These are phyloP conservation scores for Agriopis aurantiaria DNA, from an alignment of 2,888 invertebrate genomes.

Conservation along the genomic window DNA sequence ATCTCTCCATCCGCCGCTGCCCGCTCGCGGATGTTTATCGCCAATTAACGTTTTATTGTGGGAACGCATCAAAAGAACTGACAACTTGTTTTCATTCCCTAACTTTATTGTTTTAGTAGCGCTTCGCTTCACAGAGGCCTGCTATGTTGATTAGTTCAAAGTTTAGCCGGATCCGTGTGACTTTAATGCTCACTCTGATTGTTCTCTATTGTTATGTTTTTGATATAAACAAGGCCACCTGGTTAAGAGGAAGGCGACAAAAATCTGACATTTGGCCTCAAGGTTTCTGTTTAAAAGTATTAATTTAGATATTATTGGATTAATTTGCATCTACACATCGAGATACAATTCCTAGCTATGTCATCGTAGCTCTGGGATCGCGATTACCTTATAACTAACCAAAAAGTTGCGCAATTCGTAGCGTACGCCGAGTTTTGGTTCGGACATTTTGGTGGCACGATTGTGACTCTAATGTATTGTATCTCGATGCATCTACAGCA, in stretches of 20 bases:
- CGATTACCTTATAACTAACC: too few species aligned
- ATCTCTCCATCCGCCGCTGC: background rate
- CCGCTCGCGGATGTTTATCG: slow-evolving; percentile 34
- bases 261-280: slow-evolving; percentile 7
- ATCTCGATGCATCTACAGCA: too few species aligned
- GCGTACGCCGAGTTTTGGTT: too few species aligned
- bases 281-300: slow-evolving; percentile 3
- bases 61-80: slow-evolving; percentile 40
- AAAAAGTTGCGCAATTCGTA: too few species aligned
- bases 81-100: slow-evolving; percentile 30
- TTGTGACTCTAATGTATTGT: too few species aligned
- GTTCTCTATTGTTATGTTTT: slow-evolving; percentile 25
- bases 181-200: slow-evolving; percentile 10
- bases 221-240: slow-evolving; percentile 22
- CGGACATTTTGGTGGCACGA: too few species aligned
- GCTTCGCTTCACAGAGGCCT: slow-evolving; percentile 15
- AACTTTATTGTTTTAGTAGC: slow-evolving; percentile 20
- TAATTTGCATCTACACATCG: too few species aligned
- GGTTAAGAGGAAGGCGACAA: slow-evolving; percentile 17
- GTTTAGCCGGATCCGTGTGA: slow-evolving; percentile 17
- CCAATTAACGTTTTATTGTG: slow-evolving; percentile 47
- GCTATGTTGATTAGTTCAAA: slow-evolving; percentile 18
- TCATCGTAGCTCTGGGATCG: too few species aligned
- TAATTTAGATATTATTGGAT: background rate
- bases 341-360: too few species aligned